Evolutionary conservation across 2,797 vertebrate species (phyloP), one percentile per base, ranked within the genome.

Genomic region (Eleutherodactylus coqui): DNA sequence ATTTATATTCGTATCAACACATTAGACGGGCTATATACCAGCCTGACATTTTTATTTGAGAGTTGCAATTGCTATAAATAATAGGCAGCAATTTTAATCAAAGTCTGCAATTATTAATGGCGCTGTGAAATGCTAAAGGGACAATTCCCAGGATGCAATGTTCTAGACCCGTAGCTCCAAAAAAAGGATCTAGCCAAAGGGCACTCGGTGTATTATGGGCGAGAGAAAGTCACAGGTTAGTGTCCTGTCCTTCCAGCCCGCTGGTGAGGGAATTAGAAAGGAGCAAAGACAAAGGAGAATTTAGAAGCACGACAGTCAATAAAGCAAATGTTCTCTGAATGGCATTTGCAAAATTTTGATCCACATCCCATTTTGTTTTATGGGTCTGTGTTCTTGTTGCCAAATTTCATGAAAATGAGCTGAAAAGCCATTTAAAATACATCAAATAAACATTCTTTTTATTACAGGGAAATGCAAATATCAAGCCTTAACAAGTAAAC

Each of bases 401-500:
- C 84, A 91, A 89, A 91, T 92, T 92, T 91, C 89, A 88, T 84
- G 85, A 91, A 90, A 90, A 90, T 89, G 90, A 91, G 89, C 84
- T 90, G 84, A 88, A 91, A 11, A 89, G 78, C 53, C 89, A 91
- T 91, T 92, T 90, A 92, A 92, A 92, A 92, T 88, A 89, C 89
- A 93, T 89, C 90, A 92, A 92, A 89, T 84, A 91, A 90, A 89
- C 91, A 91, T 91, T 88, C 87, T 90, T 91, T 91, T 93, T 89
- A 91, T 91, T 91, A 92, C 83, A 90, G 76, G 2, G 51, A 91
- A 89, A 91, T 92, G 87, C 90, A 92, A 92, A 92, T 92, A 93
- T 89, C 89, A 91, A 92, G 89, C 87, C 90, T 92, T 92, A 91
- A 92, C 92, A 92, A 92, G 91, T 91, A 92, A 93, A 93, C 90